Base-by-base conservation (phyloP, 2,888 invertebrate genomes). In the Heteromyza rotundicornis region DNA sequence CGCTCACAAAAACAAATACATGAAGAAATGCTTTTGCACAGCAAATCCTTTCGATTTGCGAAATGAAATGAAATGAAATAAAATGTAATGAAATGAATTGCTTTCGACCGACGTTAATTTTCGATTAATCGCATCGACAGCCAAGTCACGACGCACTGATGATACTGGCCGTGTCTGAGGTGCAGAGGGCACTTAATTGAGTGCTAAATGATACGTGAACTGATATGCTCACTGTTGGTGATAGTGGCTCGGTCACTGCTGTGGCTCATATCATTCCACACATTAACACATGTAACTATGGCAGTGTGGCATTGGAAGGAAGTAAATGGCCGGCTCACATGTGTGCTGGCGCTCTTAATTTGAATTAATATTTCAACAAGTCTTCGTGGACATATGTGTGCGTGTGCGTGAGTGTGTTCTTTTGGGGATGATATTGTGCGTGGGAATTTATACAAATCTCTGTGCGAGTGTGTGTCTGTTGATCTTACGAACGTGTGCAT, bases 161-260 rank as follows among this genome's bases (percentile, higher is more conserved):
- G 27, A 27, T 10, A 27, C 27, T 27, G 27, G 27, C 5, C 27
- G 27, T 27, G 5, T 7, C 40, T 7, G 68, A 69, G 65, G 66
- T 67, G 62, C 64, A 65, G 65, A 63, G 65, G 59, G 55, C 74
- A 80, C 73, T 78, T 79, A 79, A 80, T 80, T 80, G 78, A 77
- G 79, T 80, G 78, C 77, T 75, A 80, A 80, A 80, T 79, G 81
- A 77, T 75, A 78, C 76, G 78, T 79, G 73, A 79, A 80, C 74
- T 74, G 76, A 76, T 74, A 74, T 75, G 76, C 74, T 68, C 74
- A 73, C 75, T 14, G 40, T n/a, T 40, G 40, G 3, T 32, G 7
- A 32, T 32, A 12, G 7, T 32, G n/a, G 32, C 32, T 32, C 32
- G 5, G 32, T 12, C 12, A 8, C 7, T 32, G 32, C 65, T 74